Evolutionary conservation across 2,113 vertebrate species (phyloP), one percentile per base, ranked within the genome.

Genomic region (Saccopteryx leptura): DNA sequence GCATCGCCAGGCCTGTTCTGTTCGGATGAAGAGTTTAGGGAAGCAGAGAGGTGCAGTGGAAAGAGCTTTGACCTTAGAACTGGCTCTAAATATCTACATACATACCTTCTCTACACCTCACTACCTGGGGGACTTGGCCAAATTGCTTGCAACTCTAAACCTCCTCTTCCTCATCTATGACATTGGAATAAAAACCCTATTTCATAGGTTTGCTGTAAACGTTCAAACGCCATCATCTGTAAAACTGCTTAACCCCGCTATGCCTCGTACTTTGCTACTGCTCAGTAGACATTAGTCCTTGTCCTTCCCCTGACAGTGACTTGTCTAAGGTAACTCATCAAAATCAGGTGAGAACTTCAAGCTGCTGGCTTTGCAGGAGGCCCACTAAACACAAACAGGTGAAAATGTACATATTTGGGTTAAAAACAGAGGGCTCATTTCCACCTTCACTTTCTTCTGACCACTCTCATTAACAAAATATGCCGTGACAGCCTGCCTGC

Each of bases 1-100:
- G 31, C 26, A 19, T 33, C 0, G 3, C 17, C 5, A 3, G 13
- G 17, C n/a, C 19, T 46, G 12, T 1, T 7, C 52, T 15, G 4
- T 4, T 15, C 48, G 63, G 48, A 68, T 9, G 12, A 21, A 82
- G 39, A 13, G 13, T 54, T 78, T 21, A 66, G 76, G 19, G 74
- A 60, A 46, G 28, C 39, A 18, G 9, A 8, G 28, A 56, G 33
- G 52, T 9, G 8, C 60, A 3, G 31, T 21, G 7, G 58, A 26
- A 66, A 90, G 50, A 58, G 31, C 39, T 58, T n/a, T 48, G 79
- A n/a, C 75, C 76, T 94, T 74, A 24, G 28, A 88, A 24, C 46
- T 52, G 60, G 24, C 79, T 86, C 48, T 56, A 56, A 58, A 65
- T 65, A 31, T 50, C 26, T n/a, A 48, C 65, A 46, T n/a, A 56